Evolutionary conservation across 1,140 invertebrate species (phyloP).

Genomic region (Carcinoscorpius rotundicauda): DNA sequence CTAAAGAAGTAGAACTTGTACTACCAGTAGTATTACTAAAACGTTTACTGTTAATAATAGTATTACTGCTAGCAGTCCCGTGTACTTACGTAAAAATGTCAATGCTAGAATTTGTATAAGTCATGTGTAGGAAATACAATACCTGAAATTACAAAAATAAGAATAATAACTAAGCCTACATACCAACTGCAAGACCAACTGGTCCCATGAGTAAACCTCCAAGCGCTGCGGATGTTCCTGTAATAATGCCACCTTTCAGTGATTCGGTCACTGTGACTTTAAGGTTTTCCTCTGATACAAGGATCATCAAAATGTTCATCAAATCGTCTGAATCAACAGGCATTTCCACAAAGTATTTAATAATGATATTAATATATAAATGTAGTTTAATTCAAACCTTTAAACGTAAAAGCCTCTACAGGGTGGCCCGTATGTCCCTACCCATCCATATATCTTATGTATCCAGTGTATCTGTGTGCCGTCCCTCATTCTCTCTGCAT

Average conservation of each 20-base stretch:
- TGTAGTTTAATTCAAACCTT: too few species aligned
- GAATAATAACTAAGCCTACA: conserved; percentile 1
- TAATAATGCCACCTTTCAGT: conserved; percentile 23
- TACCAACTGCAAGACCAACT: conserved; percentile 22
- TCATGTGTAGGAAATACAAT: neutral
- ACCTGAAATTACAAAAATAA: neutral
- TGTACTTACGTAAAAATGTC: conserved; percentile 8
- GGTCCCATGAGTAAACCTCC: conserved; percentile 20
- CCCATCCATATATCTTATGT: too few species aligned
- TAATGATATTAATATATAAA: too few species aligned
- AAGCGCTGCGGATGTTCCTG: conserved; percentile 14
- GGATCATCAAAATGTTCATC: conserved; percentile 14
- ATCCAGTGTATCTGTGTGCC: too few species aligned
- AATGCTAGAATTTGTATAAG: neutral
- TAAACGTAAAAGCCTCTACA: too few species aligned
- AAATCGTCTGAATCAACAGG: conserved; percentile 21
- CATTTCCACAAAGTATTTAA: too few species aligned
- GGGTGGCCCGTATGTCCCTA: too few species aligned
- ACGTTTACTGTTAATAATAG: too few species aligned
- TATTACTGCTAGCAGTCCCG: too few species aligned
- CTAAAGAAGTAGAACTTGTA: too few species aligned
- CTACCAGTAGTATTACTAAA: too few species aligned
- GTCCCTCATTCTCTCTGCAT: too few species aligned
- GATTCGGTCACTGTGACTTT: conserved; percentile 21
- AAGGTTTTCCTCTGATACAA: conserved; percentile 21